Percentiles rank a stretch among this genome's conserved stretches.
Evolutionary conservation across 2,113 vertebrate species (phyloP).

Genomic region (Psettodes erumei): DNA sequence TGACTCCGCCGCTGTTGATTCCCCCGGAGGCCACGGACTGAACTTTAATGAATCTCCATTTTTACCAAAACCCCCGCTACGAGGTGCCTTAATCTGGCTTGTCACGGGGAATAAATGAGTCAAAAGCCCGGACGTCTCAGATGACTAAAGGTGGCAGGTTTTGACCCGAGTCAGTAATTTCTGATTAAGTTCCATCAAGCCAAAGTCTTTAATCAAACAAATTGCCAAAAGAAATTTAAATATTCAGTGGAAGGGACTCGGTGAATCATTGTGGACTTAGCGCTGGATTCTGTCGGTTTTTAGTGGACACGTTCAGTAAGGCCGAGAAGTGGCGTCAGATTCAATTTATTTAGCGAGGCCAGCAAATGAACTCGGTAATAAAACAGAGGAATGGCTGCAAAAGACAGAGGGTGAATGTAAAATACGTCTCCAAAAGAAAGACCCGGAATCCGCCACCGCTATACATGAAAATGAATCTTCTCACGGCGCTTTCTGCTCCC

Average conservation of each 20-base stretch:
- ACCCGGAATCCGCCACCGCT: too few species aligned
- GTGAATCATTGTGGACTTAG: neutral
- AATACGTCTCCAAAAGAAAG: too few species aligned
- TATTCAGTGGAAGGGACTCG: constrained; percentile 14
- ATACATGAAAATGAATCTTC: too few species aligned
- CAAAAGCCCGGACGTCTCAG: constrained; percentile 43
- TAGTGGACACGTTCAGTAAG: neutral
- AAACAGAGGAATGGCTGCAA: neutral
- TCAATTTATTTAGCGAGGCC: neutral
- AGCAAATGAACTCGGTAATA: fast-evolving
- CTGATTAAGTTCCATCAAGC: constrained; percentile 54
- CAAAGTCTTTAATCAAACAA: constrained; percentile 24
- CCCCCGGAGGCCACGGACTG: constrained; percentile 67
- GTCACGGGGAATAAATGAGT: constrained; percentile 51
- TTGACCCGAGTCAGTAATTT: constrained; percentile 61
- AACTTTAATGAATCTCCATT: constrained; percentile 81
- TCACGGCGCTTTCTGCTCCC: too few species aligned
- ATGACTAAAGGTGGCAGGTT: constrained; percentile 60
- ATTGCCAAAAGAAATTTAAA: constrained; percentile 25
- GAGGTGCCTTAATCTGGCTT: constrained; percentile 62
- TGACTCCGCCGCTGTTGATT: constrained; percentile 77
- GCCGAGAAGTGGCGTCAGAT: neutral
- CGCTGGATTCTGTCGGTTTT: neutral
- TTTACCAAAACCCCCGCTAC: constrained; percentile 55
- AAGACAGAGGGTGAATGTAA: too few species aligned